A percentile compares a stretch with the other conserved stretches of the same genome.
Evolutionary conservation across 2,888 invertebrate genomes (phyloP).

Genomic region (Agrotis exclamationis): DNA sequence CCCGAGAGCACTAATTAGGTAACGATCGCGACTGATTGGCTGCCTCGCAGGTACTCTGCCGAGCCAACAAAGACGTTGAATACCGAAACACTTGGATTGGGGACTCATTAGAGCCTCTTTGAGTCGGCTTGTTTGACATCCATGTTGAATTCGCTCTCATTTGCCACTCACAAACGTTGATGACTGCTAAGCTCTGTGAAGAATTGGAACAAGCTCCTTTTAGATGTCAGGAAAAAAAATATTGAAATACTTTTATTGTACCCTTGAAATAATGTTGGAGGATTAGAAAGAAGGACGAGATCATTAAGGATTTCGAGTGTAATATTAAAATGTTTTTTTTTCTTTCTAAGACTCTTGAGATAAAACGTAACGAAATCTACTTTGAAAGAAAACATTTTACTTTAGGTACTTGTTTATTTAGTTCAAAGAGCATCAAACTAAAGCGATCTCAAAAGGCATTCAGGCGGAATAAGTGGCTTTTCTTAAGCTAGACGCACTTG

Average conservation of each 20-base stretch:
- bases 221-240: constrained; percentile 52
- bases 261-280: constrained; percentile 58
- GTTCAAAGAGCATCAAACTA: constrained; percentile 24
- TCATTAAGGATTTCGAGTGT: constrained; percentile 56
- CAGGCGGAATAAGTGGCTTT: constrained; percentile 42
- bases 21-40: constrained; percentile 61
- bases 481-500: constrained; percentile 37
- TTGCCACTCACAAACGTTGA: constrained; percentile 75
- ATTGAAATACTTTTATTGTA: constrained; percentile 57
- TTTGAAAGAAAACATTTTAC: constrained; percentile 34
- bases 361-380: constrained; percentile 27
- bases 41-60: constrained; percentile 55
- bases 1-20: constrained; percentile 58
- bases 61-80: constrained; percentile 65
- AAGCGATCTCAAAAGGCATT: constrained; percentile 31
- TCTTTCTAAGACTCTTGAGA: constrained; percentile 13
- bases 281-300: constrained; percentile 53
- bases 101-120: constrained; percentile 77
- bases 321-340: constrained; percentile 49
- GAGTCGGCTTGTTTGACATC: constrained; percentile 76
- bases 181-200: constrained; percentile 67
- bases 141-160: constrained; percentile 74
- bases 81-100: constrained; percentile 72
- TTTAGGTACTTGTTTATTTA: constrained; percentile 33
- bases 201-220: constrained; percentile 70